Evolutionary conservation across 2,113 vertebrate genomes (phyloP), one percentile per base, ranked within the genome.

Genomic region (Sinocyclocheilus grahami): DNA sequence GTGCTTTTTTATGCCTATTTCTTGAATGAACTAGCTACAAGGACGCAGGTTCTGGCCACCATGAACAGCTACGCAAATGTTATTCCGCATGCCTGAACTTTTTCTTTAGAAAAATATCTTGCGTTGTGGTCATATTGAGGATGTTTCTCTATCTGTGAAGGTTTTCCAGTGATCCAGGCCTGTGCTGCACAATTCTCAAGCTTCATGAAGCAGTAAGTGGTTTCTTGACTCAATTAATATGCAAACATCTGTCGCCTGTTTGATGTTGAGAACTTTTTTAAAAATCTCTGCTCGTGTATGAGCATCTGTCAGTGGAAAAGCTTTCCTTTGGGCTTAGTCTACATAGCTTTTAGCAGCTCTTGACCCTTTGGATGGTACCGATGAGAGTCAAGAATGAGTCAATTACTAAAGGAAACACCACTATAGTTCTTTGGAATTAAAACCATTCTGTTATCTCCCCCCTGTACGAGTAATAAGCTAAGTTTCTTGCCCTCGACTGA

Each of bases 221-320:
- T 80, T 88, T 90, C 86, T 89, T 83, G 62, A 65, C 89, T 89
- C 88, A 81, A 92, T 94, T 93, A 91, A 90, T 88, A 93, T 93
- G 92, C 93, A 90, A 94, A 93, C 93, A 94, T 94, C 94, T 94
- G 93, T 89, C 84, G 87, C 14, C 83, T 63, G 84, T 89, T 90
- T 92, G 90, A 92, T 87, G 87, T 90, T 85, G 87, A 87, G 84
- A n/a, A 90, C 27, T 33, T 33, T 33, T 3, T 33, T 33, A 3
- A 0, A 84, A 89, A 90, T 91, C 79, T 78, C 58, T 24, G 42
- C 81, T 90, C 85, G 80, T 62, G 20, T 82, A 46, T 67, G 87
- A 89, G 90, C 91, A 91, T 94, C 90, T 90, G 91, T 86, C 90
- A 90, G 91, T 87, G 79, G 33, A 87, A 87, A 72, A 79, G 75